These are phyloP conservation scores for Drosophila infuscata DNA, from an alignment of 2,888 invertebrate genomes.

Conservation along the genomic window DNA sequence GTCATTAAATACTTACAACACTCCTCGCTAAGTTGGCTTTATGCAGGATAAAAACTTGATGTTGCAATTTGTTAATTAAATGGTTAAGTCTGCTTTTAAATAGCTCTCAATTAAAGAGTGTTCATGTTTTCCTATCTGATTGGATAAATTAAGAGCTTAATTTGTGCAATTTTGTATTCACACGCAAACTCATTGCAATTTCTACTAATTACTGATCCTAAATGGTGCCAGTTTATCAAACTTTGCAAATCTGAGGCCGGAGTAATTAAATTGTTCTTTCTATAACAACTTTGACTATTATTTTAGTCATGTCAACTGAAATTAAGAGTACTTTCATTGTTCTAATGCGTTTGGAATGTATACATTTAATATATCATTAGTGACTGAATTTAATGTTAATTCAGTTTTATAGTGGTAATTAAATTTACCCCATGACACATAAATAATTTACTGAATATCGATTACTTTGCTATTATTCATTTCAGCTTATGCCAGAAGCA, in stretches of 20 bases:
- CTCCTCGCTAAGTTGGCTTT: not conserved
- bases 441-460: not conserved
- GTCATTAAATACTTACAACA: not conserved
- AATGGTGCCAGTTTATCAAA: constrained; percentile 9
- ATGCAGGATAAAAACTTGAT: constrained; percentile 14
- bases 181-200: constrained; percentile 11
- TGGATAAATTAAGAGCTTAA: constrained; percentile 12
- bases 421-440: not conserved
- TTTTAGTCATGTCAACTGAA: not conserved
- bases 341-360: not conserved
- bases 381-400: not conserved
- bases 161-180: constrained; percentile 34
- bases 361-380: not conserved
- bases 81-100: not conserved
- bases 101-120: constrained; percentile 23
- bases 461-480: not conserved
- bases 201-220: constrained; percentile 19
- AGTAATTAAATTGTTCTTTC: not conserved
- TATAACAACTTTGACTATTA: not conserved
- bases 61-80: constrained; percentile 8
- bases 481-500: not conserved
- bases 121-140: constrained; percentile 7
- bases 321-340: not conserved
- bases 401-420: not conserved
- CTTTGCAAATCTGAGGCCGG: not conserved